Evolutionary conservation across 1,140 invertebrate species (phyloP), one percentile per base, ranked within the genome.

Genomic region (Drosophila azteca): DNA sequence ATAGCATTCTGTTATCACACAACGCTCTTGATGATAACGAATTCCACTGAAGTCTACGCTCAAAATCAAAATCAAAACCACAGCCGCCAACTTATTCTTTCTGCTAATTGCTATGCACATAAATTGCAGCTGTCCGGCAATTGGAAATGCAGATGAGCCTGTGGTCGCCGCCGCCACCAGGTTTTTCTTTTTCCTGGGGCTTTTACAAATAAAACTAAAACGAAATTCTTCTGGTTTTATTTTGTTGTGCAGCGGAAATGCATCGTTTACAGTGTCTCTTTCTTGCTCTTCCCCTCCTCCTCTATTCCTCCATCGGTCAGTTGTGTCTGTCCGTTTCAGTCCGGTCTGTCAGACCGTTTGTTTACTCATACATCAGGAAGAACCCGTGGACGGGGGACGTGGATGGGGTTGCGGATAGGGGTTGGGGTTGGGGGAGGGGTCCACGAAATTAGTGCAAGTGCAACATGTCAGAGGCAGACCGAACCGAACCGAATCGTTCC

Each of bases 71-170:
- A 39, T 24, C 20, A 26, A 26, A 49, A 59, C 29, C 43, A 43
- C 65, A 61, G 43, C 39, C 55, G 41, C 60, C 66, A 77, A 64
- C 55, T 74, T 64, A 78, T 71, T 63, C 46, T 61, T 79, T 68
- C 62, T 49, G 59, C 50, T 85, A 85, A 78, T 87, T 85, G 82
- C 63, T 77, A 85, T 85, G 81, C 50, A 50, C 82, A 85, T 82
- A 82, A 85, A 88, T 87, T 85, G 65, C 82, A 85, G 69, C 68
- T 70, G 61, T 63, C 44, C 61, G 67, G 57, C 74, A 74, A 85
- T 85, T 85, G 82, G 82, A 80, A 85, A 85, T 85, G 82, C 78
- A 85, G 83, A 85, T 85, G 74, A 85, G 82, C 69, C 66, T 73
- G 58, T 51, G 67, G 65, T 72, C 79, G 67, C 55, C 58, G 50